Evolutionary conservation across 2,888 invertebrate genomes (phyloP).

Genomic region (Amphipyra tragopoginis): DNA sequence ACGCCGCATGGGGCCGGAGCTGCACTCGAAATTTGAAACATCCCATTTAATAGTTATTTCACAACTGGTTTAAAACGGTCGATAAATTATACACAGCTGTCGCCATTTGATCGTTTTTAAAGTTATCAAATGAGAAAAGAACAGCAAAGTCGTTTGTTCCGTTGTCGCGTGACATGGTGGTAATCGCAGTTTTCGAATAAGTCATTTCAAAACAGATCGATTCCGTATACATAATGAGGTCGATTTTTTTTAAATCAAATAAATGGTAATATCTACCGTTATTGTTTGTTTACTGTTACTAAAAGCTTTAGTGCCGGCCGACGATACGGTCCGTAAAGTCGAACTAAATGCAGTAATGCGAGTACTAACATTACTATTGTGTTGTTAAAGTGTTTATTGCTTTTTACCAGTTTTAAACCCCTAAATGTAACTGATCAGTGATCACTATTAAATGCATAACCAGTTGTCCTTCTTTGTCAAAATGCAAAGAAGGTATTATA

Average conservation of each 20-base stretch:
- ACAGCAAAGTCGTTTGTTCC: constrained; percentile 46
- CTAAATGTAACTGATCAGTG: background rate
- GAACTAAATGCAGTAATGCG: constrained; percentile 50
- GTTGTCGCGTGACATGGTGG: constrained; percentile 53
- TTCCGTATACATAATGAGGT: constrained; percentile 56
- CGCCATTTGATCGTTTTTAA: constrained; percentile 48
- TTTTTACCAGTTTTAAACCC: constrained; percentile 15
- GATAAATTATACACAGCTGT: constrained; percentile 59
- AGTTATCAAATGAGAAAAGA: constrained; percentile 42
- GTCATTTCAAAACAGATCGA: constrained; percentile 30
- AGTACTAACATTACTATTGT: constrained; percentile 45
- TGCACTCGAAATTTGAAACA: constrained; percentile 54
- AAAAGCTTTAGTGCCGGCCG: constrained; percentile 57
- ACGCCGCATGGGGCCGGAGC: constrained; percentile 67
- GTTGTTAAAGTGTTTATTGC: constrained; percentile 43
- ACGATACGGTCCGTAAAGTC: constrained; percentile 56
- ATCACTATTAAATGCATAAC: too few species aligned
- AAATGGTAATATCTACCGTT: constrained; percentile 69
- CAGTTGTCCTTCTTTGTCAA: too few species aligned
- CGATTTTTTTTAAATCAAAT: constrained; percentile 69
- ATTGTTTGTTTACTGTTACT: constrained; percentile 58
- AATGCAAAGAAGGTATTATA: background rate
- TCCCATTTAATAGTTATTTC: constrained; percentile 49
- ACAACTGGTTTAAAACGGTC: constrained; percentile 51
- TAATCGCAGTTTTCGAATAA: constrained; percentile 43